Base-by-base conservation (phyloP, 1,140 invertebrate species). In the Nebria ingens region DNA sequence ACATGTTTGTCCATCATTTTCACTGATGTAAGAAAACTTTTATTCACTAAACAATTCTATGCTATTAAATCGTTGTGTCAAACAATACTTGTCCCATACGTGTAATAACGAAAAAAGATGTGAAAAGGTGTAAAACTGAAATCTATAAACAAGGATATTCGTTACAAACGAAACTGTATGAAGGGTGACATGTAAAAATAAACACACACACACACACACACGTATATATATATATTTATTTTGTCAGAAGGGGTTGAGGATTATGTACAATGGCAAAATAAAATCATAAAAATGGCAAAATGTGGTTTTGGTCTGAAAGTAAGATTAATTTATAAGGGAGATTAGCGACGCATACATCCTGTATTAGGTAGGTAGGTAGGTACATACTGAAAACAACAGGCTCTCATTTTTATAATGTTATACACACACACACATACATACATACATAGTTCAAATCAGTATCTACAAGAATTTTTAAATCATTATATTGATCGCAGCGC, bases 251-350 rank as follows among this genome's bases (percentile, higher is more conserved):
- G 40, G 6, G 40, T 12, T n/a, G 3, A 45, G 40, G 40, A 45
- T 45, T 45, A 45, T 45, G 6, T n/a, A 9, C 40, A n/a, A n/a
- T 17, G 40, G 9, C 9, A 45, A 45, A 45, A 45, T 45, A 45
- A 45, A 45, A 45, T 45, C 40, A 45, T 45, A 45, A 45, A 45
- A 45, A 45, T 45, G 40, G 40, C 9, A 45, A 45, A 45, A 45
- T 45, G 40, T 45, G 40, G n/a, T n/a, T n/a, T n/a, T n/a, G n/a
- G 9, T 45, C 40, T 45, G 40, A 45, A 45, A 45, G 40, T 45
- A 45, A 45, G 40, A 45, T 45, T 45, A 45, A 45, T 45, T 17
- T 45, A 45, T 45, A 45, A 45, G 40, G 40, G 40, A 45, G 40
- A 45, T 45, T 45, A 45, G 6, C 17, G n/a, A 11, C 3, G 17